These are phyloP conservation scores for Taenioides sp. DNA, from an alignment of 2,797 vertebrate genomes.

Conservation along the genomic window DNA sequence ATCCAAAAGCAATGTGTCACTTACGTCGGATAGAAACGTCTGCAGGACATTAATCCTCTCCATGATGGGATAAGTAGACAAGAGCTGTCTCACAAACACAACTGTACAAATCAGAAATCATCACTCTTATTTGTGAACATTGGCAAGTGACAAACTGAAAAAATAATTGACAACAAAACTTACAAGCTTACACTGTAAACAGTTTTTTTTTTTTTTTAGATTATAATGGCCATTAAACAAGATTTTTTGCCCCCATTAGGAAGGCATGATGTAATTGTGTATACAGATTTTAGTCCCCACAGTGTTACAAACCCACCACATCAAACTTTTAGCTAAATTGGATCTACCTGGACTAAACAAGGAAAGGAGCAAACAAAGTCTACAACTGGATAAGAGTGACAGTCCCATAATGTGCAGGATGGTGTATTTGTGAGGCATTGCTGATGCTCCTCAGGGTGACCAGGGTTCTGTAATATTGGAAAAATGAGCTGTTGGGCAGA, in stretches of 20 bases:
- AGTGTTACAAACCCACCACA: too few relatives aligned
- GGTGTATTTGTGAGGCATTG: neutral
- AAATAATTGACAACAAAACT: neutral
- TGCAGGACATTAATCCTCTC: slow-evolving; percentile 51
- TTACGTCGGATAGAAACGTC: slow-evolving; percentile 50
- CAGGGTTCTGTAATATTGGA: neutral
- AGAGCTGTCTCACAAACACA: neutral
- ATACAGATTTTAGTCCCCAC: too few relatives aligned
- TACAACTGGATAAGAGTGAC: too few relatives aligned
- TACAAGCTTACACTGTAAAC: too few relatives aligned
- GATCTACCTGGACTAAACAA: too few relatives aligned
- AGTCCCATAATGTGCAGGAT: too few relatives aligned
- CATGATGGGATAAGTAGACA: slow-evolving; percentile 30
- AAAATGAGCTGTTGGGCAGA: neutral
- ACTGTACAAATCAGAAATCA: slow-evolving; percentile 16
- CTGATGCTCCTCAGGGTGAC: neutral
- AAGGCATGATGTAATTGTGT: too few relatives aligned
- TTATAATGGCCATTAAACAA: too few relatives aligned
- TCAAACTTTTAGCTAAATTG: too few relatives aligned
- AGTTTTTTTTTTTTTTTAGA: too few relatives aligned
- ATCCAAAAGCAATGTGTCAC: slow-evolving; percentile 61
- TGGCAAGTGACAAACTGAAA: neutral
- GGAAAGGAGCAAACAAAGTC: too few relatives aligned
- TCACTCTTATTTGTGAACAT: neutral
- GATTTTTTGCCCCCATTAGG: too few relatives aligned